A percentile compares a stretch with the other conserved stretches of the same genome.
phyloP scores from a whole-genome alignment of 2,888 invertebrate species.

The Pseudoips prasinana region DNA sequence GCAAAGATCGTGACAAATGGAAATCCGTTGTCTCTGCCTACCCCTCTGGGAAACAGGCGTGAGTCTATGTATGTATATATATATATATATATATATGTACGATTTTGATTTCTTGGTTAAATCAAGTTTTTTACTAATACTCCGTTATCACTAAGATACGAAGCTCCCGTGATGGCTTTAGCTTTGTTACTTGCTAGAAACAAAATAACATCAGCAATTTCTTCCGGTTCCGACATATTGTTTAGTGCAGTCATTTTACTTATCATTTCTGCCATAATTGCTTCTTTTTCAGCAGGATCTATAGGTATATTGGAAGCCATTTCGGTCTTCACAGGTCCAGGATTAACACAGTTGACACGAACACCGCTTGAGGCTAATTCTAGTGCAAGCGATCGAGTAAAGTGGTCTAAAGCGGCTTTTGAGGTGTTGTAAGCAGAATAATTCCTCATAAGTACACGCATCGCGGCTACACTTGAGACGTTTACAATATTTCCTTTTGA shows the following conservation, averaged over 20 bases:
- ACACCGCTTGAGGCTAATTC: conserved; percentile 88
- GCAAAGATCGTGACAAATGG: no score
- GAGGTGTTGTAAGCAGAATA: conserved; percentile 23
- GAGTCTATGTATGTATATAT: no score
- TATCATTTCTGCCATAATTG: no score
- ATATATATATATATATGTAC: no score
- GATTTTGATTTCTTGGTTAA: no score
- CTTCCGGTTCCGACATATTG: conserved; percentile 25
- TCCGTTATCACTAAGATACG: conserved; percentile 21
- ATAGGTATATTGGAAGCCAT: no score
- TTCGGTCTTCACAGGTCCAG: conserved; percentile 24
- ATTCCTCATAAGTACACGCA: not conserved
- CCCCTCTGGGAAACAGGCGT: no score
- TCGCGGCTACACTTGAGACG: conserved; percentile 42
- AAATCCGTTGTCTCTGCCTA: no score
- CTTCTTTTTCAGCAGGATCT: no score
- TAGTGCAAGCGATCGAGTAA: conserved; percentile 54
- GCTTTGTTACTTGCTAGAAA: conserved; percentile 37
- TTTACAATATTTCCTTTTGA: conserved; percentile 87
- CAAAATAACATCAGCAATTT: conserved; percentile 37
- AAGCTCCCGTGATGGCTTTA: conserved; percentile 34
- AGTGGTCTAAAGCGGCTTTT: conserved; percentile 36
- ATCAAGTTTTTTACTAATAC: not conserved
- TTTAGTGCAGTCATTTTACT: conserved; percentile 4
- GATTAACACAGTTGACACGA: conserved; percentile 75